Base-by-base conservation (phyloP, 2,888 invertebrate species). In the Catocala sponsa region DNA sequence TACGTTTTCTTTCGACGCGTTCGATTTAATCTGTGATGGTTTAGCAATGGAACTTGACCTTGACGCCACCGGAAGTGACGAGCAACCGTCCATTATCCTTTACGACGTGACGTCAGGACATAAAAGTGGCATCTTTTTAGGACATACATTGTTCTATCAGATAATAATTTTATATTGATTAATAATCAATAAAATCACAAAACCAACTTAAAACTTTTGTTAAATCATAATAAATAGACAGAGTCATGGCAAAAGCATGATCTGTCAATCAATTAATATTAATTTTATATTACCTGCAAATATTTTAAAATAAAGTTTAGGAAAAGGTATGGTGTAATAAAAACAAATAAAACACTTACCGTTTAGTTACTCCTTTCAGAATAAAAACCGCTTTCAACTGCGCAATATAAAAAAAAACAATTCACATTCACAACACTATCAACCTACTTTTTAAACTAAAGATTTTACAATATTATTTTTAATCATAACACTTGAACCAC, bases 1-100 rank as follows among this genome's bases (percentile, higher is more conserved):
- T 35, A 32, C 38, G 13, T 38, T 55, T 41, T 32, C 46, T 46
- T 44, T 35, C 9, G 60, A 13, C 55, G 46, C 55, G 55, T 60
- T 46, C 49, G 4, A 38, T 44, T 13, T 44, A 60, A 60, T 60
- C 60, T 47, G 50, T 53, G 41, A 55, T 47, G 58, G 25, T 42
- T 62, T 53, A 55, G 53, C 35, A 60, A 44, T 57, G 55, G 71
- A 67, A 66, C 68, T 72, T 80, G 81, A 78, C 83, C 81, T 84
- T 82, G 78, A 55, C 63, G 65, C 60, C 65, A 35, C 75, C 72
- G 83, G 83, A 82, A 81, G 63, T 79, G 76, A 75, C 63, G 63
- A 50, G 61, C 55, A 65, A 60, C 42, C 57, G 63, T 63, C 70
- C 65, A 73, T 82, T 76, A 78, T 80, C 70, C 70, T 76, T 71